phyloP scores from a whole-genome alignment of 1,140 invertebrate species.

The Leucophenga varia region DNA sequence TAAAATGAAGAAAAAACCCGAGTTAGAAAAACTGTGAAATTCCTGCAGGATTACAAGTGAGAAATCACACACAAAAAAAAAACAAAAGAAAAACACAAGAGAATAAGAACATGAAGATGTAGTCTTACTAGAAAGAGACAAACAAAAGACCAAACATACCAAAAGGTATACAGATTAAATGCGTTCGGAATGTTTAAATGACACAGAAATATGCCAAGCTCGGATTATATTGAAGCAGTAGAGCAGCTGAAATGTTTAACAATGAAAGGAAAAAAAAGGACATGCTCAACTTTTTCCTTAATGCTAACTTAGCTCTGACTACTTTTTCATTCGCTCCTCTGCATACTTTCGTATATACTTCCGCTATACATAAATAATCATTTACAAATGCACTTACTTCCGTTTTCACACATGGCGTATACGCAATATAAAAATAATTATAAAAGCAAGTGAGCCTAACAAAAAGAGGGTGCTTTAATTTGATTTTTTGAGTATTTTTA shows the following conservation, averaged over 20 bases:
- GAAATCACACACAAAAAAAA: slow-evolving; percentile 11
- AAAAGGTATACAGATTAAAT: slow-evolving; percentile 42
- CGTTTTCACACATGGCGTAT: too few relatives aligned
- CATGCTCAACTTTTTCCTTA: too few relatives aligned
- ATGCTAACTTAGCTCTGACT: too few relatives aligned
- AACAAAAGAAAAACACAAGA: slow-evolving; percentile 16
- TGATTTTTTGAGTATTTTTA: slow-evolving; percentile 23
- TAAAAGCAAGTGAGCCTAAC: not conserved
- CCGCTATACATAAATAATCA: too few relatives aligned
- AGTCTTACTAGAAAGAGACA: slow-evolving; percentile 8
- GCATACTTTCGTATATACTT: too few relatives aligned
- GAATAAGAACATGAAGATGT: too few relatives aligned
- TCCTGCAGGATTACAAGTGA: slow-evolving; percentile 49
- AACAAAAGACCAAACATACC: slow-evolving; percentile 29
- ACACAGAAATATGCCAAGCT: slow-evolving; percentile 37
- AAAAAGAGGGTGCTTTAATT: not conserved
- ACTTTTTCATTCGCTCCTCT: too few relatives aligned
- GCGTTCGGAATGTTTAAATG: slow-evolving; percentile 42
- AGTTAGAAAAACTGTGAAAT: slow-evolving; percentile 49
- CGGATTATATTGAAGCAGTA: slow-evolving; percentile 20
- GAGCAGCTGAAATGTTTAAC: too few relatives aligned
- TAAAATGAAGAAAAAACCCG: not conserved
- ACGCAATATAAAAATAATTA: slow-evolving; percentile 25
- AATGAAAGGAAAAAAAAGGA: too few relatives aligned
- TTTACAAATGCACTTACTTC: too few relatives aligned